Conservation (phyloP, 2,797 vertebrate species). For the Bucorvus abyssinicus region DNA sequence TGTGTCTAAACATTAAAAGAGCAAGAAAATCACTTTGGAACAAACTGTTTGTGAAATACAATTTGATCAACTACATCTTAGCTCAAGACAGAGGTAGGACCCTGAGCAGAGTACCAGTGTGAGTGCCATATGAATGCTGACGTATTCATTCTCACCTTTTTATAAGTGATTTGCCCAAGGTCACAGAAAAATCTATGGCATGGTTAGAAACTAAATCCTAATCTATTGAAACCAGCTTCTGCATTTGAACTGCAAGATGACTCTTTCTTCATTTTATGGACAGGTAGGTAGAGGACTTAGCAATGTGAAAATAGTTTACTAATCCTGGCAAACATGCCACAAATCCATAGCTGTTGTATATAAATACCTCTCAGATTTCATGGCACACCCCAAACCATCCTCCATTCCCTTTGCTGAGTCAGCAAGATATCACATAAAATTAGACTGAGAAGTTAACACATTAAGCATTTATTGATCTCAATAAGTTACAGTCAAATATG, state of each 20-base stretch:
- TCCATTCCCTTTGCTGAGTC: conserved; percentile 17
- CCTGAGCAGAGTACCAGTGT: not conserved
- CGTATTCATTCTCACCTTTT: not conserved
- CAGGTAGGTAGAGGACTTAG: not conserved
- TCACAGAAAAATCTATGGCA: not conserved
- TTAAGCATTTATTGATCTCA: conserved; percentile 57
- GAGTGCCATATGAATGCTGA: not conserved
- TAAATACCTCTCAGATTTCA: conserved; percentile 19
- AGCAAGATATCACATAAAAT: conserved; percentile 44
- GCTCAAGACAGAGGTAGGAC: not conserved
- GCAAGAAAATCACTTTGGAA: not conserved
- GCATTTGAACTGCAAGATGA: not conserved
- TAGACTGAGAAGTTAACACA: not conserved
- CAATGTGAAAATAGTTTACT: not conserved
- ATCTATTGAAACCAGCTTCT: not conserved
- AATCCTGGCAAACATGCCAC: not conserved
- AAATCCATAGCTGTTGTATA: not conserved
- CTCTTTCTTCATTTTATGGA: conserved; percentile 3
- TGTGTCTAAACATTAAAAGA: not conserved
- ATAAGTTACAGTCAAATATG: conserved; percentile 15
- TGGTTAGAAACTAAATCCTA: not conserved
- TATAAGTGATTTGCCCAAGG: not conserved
- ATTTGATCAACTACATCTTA: not conserved
- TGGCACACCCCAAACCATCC: not conserved
- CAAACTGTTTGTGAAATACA: not conserved